Evolutionary conservation across 2,797 vertebrate species (phyloP).

Genomic region (Emydoidea blandingii): DNA sequence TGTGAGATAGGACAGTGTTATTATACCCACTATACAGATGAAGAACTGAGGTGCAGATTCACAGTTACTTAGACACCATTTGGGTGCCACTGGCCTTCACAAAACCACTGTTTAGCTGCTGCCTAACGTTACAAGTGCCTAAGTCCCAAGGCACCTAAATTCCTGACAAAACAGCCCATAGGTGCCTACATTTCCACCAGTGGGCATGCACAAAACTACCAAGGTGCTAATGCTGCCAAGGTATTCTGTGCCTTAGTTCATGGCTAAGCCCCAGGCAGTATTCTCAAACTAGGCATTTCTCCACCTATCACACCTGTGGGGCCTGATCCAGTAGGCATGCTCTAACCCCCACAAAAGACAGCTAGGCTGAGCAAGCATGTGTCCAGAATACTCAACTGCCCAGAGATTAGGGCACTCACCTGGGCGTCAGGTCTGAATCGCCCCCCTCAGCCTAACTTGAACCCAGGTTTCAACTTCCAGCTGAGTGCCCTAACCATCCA

Average conservation of each 20-base stretch:
- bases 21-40: not conserved
- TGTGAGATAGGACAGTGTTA: too few relatives aligned
- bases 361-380: not conserved
- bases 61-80: not conserved
- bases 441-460: not conserved
- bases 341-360: not conserved
- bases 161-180: not conserved
- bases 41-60: not conserved
- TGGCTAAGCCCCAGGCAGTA: not conserved
- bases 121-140: not conserved
- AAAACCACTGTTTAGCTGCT: not conserved
- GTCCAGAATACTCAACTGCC: not conserved
- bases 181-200: not conserved
- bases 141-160: not conserved
- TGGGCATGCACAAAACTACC: not conserved
- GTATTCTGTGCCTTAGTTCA: not conserved
- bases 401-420: not conserved
- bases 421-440: not conserved
- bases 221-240: not conserved
- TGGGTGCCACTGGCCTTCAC: not conserved
- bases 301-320: not conserved
- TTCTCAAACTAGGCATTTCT: not conserved
- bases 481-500: not conserved
- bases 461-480: not conserved
- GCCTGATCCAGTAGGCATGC: not conserved